Evolutionary conservation across 2,888 invertebrate species (phyloP).

Genomic region (Mamestra brassicae): DNA sequence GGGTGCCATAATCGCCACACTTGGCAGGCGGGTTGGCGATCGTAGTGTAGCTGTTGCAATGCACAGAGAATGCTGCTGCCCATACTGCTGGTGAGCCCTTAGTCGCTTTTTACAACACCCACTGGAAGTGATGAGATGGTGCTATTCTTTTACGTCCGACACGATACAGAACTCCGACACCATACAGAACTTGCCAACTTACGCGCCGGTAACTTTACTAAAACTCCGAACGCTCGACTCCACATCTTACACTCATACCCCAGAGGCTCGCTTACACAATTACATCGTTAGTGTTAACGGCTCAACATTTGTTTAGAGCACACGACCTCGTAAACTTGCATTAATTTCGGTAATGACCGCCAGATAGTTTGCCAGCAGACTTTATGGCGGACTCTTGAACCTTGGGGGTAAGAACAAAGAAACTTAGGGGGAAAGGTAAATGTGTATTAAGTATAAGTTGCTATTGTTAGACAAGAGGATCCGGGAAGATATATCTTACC

Average conservation of each 20-base stretch:
- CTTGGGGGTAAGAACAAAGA: slow-evolving; percentile 29
- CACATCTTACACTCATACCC: slow-evolving; percentile 44
- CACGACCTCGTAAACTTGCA: slow-evolving; percentile 77
- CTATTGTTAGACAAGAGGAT: slow-evolving; percentile 39
- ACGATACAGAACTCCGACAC: too few relatives aligned
- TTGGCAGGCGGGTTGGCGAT: too few relatives aligned
- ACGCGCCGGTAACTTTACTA: background rate
- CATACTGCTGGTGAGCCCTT: too few relatives aligned
- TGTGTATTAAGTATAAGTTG: slow-evolving; percentile 14
- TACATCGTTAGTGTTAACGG: slow-evolving; percentile 82
- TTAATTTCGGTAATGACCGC: slow-evolving; percentile 76
- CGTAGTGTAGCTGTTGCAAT: too few relatives aligned
- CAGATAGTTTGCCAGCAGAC: slow-evolving; percentile 63
- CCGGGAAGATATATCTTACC: slow-evolving; percentile 7
- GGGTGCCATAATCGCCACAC: too few relatives aligned
- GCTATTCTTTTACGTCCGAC: too few relatives aligned
- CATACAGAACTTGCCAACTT: too few relatives aligned
- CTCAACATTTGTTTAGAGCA: slow-evolving; percentile 80
- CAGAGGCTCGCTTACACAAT: slow-evolving; percentile 79
- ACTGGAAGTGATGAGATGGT: too few relatives aligned
- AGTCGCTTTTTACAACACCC: too few relatives aligned
- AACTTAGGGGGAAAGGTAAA: slow-evolving; percentile 47
- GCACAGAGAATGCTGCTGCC: too few relatives aligned
- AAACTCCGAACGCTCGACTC: slow-evolving; percentile 4
- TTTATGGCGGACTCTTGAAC: slow-evolving; percentile 58